Conservation (phyloP, 2,888 invertebrate species). For the Esperia sulphurella region DNA sequence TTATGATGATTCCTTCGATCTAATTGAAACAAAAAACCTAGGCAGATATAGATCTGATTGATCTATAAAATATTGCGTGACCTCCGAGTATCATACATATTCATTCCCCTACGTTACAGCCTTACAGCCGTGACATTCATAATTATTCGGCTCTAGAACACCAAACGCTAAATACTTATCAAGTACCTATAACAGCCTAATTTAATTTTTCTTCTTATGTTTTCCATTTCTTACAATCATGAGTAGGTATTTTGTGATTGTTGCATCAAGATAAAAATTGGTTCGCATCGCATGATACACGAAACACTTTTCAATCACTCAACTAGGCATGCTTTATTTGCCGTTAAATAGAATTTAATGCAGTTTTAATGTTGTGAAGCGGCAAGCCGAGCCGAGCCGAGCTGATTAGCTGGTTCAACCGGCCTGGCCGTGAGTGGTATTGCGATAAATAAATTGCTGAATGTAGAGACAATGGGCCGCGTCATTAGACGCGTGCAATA, state of each 20-base stretch:
- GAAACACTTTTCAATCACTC: slow-evolving; percentile 56
- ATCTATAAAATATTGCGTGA: slow-evolving; percentile 54
- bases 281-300: slow-evolving; percentile 45
- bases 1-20: slow-evolving; percentile 9
- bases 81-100: slow-evolving; percentile 46
- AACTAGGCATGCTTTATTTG: slow-evolving; percentile 50
- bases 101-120: slow-evolving; percentile 40
- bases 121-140: slow-evolving; percentile 53
- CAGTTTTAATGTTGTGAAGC: slow-evolving; percentile 66
- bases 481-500: slow-evolving; percentile 25
- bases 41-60: too few species aligned
- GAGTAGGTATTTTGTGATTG: slow-evolving; percentile 13
- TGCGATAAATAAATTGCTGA: slow-evolving; percentile 50
- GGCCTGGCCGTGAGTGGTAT: slow-evolving; percentile 42
- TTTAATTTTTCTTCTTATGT: slow-evolving; percentile 7
- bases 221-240: slow-evolving; percentile 8
- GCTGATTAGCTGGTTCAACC: slow-evolving; percentile 52
- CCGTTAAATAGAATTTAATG: slow-evolving; percentile 69
- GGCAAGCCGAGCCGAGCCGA: slow-evolving; percentile 44
- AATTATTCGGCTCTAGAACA: slow-evolving; percentile 40
- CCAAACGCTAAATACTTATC: background rate
- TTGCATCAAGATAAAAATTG: slow-evolving; percentile 28
- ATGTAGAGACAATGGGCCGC: slow-evolving; percentile 50
- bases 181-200: background rate
- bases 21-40: slow-evolving; percentile 21